Percentiles rank a stretch among this genome's conserved stretches.
Conservation (phyloP, 2,113 vertebrate species). For the Gymnogyps californianus region DNA sequence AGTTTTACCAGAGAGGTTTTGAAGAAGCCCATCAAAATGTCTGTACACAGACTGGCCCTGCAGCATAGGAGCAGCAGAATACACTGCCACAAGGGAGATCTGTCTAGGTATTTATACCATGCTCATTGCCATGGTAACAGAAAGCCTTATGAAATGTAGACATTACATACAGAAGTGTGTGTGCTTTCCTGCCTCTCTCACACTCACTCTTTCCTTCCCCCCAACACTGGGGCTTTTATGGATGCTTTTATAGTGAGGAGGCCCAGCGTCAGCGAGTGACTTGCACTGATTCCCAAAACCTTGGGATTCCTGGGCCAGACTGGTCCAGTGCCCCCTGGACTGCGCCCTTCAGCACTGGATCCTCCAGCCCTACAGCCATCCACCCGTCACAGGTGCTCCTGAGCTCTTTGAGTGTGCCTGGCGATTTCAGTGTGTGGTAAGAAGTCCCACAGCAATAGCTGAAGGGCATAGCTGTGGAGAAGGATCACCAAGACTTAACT, state of each 20-base stretch:
- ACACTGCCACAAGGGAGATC: slow-evolving; percentile 36
- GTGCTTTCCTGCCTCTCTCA: slow-evolving; percentile 1
- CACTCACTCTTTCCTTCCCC: background rate
- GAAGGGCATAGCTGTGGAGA: background rate
- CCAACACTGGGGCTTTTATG: background rate
- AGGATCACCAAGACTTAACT: background rate
- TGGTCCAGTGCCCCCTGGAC: background rate
- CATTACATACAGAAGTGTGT: slow-evolving; percentile 14
- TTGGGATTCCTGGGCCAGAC: background rate
- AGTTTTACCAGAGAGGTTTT: background rate
- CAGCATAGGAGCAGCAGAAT: slow-evolving; percentile 21
- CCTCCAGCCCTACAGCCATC: background rate
- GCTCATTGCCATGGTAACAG: slow-evolving; percentile 52
- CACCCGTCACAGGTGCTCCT: background rate
- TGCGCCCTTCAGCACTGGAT: background rate
- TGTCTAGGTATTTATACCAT: slow-evolving; percentile 44
- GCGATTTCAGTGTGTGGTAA: background rate
- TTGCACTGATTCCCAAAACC: background rate
- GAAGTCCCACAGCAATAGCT: background rate
- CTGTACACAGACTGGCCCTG: background rate
- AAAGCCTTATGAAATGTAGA: slow-evolving; percentile 42
- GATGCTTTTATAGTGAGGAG: background rate
- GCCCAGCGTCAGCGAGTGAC: background rate
- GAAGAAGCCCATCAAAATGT: slow-evolving; percentile 5
- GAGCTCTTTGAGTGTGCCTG: background rate